Conservation (phyloP, 2,113 vertebrate species). For the Progne subis region DNA sequence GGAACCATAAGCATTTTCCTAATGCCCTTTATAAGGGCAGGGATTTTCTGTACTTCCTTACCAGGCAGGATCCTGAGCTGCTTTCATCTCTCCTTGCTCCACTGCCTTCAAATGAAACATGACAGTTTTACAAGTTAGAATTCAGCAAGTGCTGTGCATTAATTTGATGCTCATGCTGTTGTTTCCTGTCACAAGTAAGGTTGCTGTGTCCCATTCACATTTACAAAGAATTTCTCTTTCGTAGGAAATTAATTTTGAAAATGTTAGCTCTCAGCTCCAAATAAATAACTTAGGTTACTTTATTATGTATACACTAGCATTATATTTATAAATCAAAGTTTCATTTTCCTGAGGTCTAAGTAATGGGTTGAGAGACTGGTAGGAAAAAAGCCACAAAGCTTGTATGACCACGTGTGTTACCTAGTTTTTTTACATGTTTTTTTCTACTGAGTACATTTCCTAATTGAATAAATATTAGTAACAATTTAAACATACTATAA, state of each 20-base stretch:
- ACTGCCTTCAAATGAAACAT: not conserved
- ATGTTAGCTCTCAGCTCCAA: not conserved
- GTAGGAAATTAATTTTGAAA: not conserved
- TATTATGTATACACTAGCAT: not conserved
- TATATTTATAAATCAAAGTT: not conserved
- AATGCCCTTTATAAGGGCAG: accelerated
- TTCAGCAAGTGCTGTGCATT: not conserved
- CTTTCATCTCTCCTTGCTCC: not conserved
- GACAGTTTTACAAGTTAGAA: not conserved
- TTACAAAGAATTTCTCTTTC: not conserved
- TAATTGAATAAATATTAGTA: not conserved
- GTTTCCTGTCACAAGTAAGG: not conserved
- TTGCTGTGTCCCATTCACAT: not conserved
- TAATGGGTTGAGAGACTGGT: not conserved
- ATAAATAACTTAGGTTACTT: not conserved
- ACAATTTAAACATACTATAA: not conserved
- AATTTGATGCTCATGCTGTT: not conserved
- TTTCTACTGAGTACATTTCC: not conserved
- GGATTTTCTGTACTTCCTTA: not conserved
- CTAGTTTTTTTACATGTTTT: not conserved
- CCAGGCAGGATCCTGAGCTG: not conserved
- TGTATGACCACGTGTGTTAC: not conserved
- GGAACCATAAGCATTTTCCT: not conserved
- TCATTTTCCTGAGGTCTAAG: not conserved
- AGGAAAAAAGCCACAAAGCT: not conserved